A percentile compares a stretch with the other conserved stretches of the same genome.
Conservation (phyloP, 2,113 vertebrate species). For the Muntiacus muntjak region DNA sequence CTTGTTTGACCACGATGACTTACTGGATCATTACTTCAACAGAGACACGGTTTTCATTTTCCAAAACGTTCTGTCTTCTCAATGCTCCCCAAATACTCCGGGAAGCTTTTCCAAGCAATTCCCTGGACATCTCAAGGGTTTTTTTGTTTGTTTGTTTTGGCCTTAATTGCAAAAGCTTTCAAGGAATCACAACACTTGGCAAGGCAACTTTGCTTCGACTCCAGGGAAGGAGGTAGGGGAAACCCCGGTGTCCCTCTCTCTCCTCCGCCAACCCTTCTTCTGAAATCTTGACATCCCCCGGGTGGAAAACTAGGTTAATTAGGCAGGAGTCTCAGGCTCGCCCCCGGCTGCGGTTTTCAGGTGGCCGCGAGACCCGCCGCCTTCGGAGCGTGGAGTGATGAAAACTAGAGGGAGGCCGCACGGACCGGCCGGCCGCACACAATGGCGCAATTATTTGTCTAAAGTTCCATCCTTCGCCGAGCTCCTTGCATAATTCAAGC, state of each 20-base stretch:
- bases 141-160: neutral
- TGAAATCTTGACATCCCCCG: slow-evolving; percentile 68
- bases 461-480: neutral
- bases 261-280: neutral
- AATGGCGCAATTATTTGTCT: slow-evolving; percentile 54
- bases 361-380: slow-evolving; percentile 27
- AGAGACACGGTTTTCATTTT: neutral
- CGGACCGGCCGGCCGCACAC: neutral
- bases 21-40: neutral
- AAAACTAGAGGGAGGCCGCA: neutral
- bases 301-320: slow-evolving; percentile 80
- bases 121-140: neutral
- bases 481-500: slow-evolving; percentile 58
- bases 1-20: neutral
- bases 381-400: neutral
- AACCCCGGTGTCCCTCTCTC: neutral
- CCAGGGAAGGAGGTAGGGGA: neutral
- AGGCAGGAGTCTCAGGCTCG: slow-evolving; percentile 61
- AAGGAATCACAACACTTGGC: neutral
- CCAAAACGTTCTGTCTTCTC: neutral
- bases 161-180: neutral
- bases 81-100: neutral
- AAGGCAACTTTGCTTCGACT: neutral
- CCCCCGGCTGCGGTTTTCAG: slow-evolving; percentile 76
- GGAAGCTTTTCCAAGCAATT: neutral